phyloP scores from a whole-genome alignment of 2,888 invertebrate genomes.

The Agriopis marginaria region DNA sequence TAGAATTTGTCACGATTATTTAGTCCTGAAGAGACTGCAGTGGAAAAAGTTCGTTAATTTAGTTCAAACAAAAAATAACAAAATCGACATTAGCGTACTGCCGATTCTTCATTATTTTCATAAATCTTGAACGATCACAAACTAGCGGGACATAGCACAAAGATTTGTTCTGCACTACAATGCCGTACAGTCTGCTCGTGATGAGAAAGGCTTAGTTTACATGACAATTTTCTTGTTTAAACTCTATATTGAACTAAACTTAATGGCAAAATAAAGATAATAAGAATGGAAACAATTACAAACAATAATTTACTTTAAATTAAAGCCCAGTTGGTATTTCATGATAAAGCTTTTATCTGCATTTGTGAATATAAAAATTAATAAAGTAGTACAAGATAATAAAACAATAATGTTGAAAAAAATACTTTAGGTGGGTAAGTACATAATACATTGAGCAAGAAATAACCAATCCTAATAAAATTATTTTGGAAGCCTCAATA shows the following conservation, averaged over 20 bases:
- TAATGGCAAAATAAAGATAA: neutral
- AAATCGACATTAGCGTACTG: too few species aligned
- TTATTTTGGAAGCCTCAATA: neutral
- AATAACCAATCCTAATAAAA: conserved; percentile 4
- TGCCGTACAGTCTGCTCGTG: neutral
- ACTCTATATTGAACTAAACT: neutral
- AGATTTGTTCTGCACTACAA: neutral
- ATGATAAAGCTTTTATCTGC: neutral
- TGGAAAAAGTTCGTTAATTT: too few species aligned
- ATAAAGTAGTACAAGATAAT: neutral
- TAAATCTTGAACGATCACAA: too few species aligned
- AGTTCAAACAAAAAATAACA: too few species aligned
- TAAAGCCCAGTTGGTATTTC: neutral
- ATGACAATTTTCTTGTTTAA: neutral
- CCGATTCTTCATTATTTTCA: too few species aligned
- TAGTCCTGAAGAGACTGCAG: too few species aligned
- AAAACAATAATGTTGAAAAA: neutral
- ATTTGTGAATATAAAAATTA: neutral
- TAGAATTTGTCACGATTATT: too few species aligned
- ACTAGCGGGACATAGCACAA: neutral
- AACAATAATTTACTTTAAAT: conserved; percentile 1
- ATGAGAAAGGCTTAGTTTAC: neutral
- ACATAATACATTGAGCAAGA: conserved; percentile 18
- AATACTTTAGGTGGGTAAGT: neutral
- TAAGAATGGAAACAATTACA: neutral